Evolutionary conservation across 2,797 vertebrate species (phyloP).

Genomic region (Heteromormyrus szaboi): DNA sequence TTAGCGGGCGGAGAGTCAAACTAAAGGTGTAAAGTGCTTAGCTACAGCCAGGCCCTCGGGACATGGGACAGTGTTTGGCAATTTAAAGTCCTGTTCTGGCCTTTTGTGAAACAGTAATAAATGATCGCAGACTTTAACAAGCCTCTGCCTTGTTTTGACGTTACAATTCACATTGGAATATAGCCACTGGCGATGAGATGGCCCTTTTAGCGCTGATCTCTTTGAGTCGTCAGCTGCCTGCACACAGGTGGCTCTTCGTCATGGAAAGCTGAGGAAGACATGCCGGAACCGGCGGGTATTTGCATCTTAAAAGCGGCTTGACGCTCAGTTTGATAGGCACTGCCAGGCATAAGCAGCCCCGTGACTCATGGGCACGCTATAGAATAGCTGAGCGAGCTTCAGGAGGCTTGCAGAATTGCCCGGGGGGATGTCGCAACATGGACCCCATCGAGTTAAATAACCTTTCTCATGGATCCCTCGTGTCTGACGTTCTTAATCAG

Average conservation of each 20-base stretch:
- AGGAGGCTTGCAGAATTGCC: neutral
- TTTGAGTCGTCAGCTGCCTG: neutral
- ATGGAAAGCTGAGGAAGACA: neutral
- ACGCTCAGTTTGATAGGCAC: neutral
- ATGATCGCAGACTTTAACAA: neutral
- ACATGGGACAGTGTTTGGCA: neutral
- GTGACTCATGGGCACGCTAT: neutral
- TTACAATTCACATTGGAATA: neutral
- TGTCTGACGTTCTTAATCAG: neutral
- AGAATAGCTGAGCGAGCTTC: neutral
- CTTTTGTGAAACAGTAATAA: neutral
- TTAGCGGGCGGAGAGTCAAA: neutral
- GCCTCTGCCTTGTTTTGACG: neutral
- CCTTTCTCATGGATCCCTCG: neutral
- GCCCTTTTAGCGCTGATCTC: neutral
- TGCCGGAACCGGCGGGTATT: neutral
- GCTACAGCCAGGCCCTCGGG: neutral
- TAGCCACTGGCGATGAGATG: neutral
- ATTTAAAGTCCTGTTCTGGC: neutral
- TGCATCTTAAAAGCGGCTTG: neutral
- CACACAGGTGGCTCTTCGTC: neutral
- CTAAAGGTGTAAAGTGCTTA: neutral
- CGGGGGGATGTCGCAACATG: neutral
- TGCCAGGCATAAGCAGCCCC: neutral
- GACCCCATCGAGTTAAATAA: neutral